These are phyloP conservation scores for Polypterus bichir DNA, from an alignment of 2,113 vertebrate species.

Conservation along the genomic window DNA sequence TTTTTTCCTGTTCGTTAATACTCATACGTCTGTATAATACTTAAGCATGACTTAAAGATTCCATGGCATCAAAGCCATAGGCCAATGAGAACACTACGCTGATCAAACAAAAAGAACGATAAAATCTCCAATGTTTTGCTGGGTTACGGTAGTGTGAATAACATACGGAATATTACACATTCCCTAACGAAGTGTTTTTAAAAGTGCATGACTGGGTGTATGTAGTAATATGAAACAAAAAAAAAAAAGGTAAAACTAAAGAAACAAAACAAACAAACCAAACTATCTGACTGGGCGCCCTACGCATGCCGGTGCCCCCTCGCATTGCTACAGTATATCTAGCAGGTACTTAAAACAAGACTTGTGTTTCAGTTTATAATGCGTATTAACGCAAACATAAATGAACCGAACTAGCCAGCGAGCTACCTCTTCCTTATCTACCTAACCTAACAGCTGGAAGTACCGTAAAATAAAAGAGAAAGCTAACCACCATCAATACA, in stretches of 20 bases:
- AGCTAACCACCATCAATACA: conserved; percentile 89
- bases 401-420: conserved; percentile 79
- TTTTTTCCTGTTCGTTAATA: too few relatives aligned
- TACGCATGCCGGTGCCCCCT: conserved; percentile 87
- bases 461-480: conserved; percentile 69
- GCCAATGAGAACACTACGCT: conserved; percentile 30
- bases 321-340: conserved; percentile 54
- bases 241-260: conserved; percentile 37
- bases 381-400: conserved; percentile 82
- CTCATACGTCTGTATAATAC: too few relatives aligned
- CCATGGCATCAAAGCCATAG: conserved; percentile 30
- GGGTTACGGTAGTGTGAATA: conserved; percentile 54
- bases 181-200: conserved; percentile 75
- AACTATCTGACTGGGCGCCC: conserved; percentile 69
- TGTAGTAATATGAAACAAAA: conserved; percentile 71
- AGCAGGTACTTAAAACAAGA: conserved; percentile 93
- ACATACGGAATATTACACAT: conserved; percentile 84
- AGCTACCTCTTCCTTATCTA: conserved; percentile 80
- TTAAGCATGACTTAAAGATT: not conserved
- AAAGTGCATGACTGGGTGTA: conserved; percentile 93
- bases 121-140: conserved; percentile 30
- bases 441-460: conserved; percentile 66
- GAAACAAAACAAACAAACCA: conserved; percentile 28
- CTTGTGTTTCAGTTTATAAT: conserved; percentile 56
- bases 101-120: conserved; percentile 29